Base-by-base conservation (phyloP, 2,888 invertebrate genomes). In the Callimorpha dominula region DNA sequence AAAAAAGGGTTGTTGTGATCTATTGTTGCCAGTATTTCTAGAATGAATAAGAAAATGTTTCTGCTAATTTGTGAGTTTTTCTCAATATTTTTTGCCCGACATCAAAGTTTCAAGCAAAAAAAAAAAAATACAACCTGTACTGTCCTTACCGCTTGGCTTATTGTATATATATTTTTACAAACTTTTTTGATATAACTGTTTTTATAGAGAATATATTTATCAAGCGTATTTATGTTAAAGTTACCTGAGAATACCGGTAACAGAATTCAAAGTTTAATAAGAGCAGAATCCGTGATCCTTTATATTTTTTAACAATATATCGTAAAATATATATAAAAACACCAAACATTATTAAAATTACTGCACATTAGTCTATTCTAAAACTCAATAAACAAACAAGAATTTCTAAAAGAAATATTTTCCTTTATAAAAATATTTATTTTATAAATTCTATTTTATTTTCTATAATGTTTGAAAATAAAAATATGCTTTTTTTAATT, bases 51-150 rank as follows among this genome's bases (percentile, higher is more conserved):
- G 73, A 85, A 81, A 78, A 80, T 77, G 74, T 79, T 85, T 79
- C 79, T 82, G 83, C 81, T 87, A 88, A 90, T 89, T 89, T 87
- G 79, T 70, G 68, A 78, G 82, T 86, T 87, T 87, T 85, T 85
- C 78, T 76, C 68, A 64, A 72, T 64, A 67, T 67, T 79, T 84
- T 84, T 79, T 81, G 84, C 71, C 50, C 43, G 65, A 81, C 81
- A 73, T 79, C 74, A 73, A 54, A 15, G 63, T 75, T 74, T 76
- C 66, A 54, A 70, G 72, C 72, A 77, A 81, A 81, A 78, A 15
- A 77, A 81, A 81, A 78, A 15, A 15, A 46, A 75, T 72, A 17
- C 31, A 31, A 31, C 17, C 43, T 31, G 43, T 43, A 62, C 46
- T 20, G 12, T 52, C 6, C 5, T n/a, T 14, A 15, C 12, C 50